Evolutionary conservation across 2,113 vertebrate species (phyloP), one percentile per base, ranked within the genome.

Genomic region (Lutjanus erythropterus): DNA sequence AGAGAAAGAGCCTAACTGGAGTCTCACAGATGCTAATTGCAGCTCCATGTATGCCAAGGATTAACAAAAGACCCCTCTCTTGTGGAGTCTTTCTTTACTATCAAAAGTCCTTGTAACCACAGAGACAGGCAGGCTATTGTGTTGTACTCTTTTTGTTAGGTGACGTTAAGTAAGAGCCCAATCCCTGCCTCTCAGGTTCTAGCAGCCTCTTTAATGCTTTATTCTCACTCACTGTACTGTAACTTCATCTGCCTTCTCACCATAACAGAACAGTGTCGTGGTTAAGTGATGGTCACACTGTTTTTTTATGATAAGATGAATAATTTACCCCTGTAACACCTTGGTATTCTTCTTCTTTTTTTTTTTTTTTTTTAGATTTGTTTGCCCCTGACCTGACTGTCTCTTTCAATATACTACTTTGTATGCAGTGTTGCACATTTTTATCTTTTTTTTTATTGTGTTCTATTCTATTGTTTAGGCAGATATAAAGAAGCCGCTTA

Each of bases 11-110:
- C 80, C 77, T 16, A 55, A 61, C 73, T 76, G 12, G 1, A 58
- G 42, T 87, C 86, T 89, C 84, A 83, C 89, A 89, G 69, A 91
- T 91, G 90, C 89, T 90, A 92, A 93, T 92, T 84, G 73, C 37
- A 59, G 75, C 84, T 81, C 82, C 78, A 81, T 67, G 78, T 69
- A 49, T 61, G 61, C 50, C 74, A 46, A 25, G 41, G 53, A 44
- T 52, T 29, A 68, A 90, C 88, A 90, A 91, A 90, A 62, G 81
- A 67, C 33, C 56, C 39, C 55, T 77, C 79, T 85, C 75, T 84
- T 83, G 46, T 62, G 52, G 86, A 52, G 25, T 46, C 74, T 84
- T 89, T 71, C 55, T 66, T 49, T 1, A 8, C 66, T 72, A 74
- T 87, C 62, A 72, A 60, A 83, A 71, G 75, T 79, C 71, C 41